These are phyloP conservation scores for Escarpia spicata DNA, from an alignment of 2,888 invertebrate genomes.

Conservation along the genomic window DNA sequence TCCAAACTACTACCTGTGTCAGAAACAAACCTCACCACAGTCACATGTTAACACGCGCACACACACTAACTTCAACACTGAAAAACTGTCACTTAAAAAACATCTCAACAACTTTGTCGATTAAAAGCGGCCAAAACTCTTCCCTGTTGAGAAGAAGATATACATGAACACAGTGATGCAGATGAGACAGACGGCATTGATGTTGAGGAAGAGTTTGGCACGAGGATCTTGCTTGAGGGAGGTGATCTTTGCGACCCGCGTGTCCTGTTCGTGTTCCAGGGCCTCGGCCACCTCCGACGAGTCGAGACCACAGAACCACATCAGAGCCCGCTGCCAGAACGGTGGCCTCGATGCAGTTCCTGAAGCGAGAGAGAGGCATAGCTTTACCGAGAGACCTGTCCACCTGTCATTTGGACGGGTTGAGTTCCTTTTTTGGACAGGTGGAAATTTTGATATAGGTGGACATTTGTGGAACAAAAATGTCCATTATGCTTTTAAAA, in stretches of 20 bases:
- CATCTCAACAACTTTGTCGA: neutral
- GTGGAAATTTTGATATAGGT: too few relatives aligned
- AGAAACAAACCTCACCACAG: neutral
- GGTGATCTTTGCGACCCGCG: slow-evolving; percentile 35
- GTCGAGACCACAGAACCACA: slow-evolving; percentile 55
- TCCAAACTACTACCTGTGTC: neutral
- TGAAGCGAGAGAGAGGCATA: too few relatives aligned
- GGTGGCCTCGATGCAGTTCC: neutral
- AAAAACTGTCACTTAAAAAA: too few relatives aligned
- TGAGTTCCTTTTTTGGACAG: too few relatives aligned
- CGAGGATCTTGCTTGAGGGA: slow-evolving; percentile 36
- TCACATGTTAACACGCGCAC: too few relatives aligned
- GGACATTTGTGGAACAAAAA: too few relatives aligned
- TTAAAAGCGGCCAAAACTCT: slow-evolving; percentile 34
- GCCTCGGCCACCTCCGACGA: slow-evolving; percentile 23
- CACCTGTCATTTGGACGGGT: too few relatives aligned
- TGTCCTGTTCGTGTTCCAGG: slow-evolving; percentile 24
- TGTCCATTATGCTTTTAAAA: too few relatives aligned
- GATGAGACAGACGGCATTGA: slow-evolving; percentile 35
- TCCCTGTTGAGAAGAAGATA: slow-evolving; percentile 43
- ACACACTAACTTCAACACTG: too few relatives aligned
- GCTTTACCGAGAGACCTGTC: too few relatives aligned
- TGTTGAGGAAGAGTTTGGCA: slow-evolving; percentile 30
- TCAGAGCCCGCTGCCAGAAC: slow-evolving; percentile 20
- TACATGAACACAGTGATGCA: slow-evolving; percentile 34